Conservation (phyloP, 2,797 vertebrate genomes). For the Muraenolepis orangiensis region DNA sequence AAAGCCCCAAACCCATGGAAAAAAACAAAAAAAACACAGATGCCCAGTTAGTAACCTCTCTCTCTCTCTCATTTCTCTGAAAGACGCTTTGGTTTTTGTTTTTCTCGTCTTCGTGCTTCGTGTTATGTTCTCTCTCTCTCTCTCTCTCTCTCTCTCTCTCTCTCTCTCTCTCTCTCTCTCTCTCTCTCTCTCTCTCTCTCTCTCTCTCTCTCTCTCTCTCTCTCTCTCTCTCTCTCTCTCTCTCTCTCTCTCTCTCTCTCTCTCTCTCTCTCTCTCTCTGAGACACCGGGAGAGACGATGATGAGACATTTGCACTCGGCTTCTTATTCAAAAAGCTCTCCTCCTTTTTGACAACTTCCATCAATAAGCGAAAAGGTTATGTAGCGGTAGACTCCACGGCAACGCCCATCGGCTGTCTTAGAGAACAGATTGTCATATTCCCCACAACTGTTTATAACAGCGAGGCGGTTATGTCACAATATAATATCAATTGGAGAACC, state of each 20-base stretch:
- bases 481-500: conserved; percentile 28
- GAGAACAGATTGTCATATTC: conserved; percentile 34
- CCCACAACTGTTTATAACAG: conserved; percentile 15
- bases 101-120: neutral
- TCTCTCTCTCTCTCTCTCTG: too few relatives aligned
- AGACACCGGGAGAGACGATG: conserved; percentile 61
- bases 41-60: too few relatives aligned
- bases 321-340: conserved; percentile 40
- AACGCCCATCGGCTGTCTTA: conserved; percentile 31
- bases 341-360: conserved; percentile 43
- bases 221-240: too few relatives aligned
- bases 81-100: neutral
- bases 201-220: too few relatives aligned
- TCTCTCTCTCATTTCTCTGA: too few relatives aligned
- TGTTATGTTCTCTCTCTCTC: conserved; percentile 14
- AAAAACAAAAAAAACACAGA: neutral
- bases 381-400: conserved; percentile 49
- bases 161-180: too few relatives aligned
- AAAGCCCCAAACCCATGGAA: neutral
- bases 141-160: too few relatives aligned
- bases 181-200: too few relatives aligned
- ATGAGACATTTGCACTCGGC: conserved; percentile 30
- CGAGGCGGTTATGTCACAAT: conserved; percentile 17
- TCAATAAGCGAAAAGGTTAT: conserved; percentile 58
- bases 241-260: too few relatives aligned